phyloP scores from a whole-genome alignment of 2,113 vertebrate species.

The Psephotus haematonotus region DNA sequence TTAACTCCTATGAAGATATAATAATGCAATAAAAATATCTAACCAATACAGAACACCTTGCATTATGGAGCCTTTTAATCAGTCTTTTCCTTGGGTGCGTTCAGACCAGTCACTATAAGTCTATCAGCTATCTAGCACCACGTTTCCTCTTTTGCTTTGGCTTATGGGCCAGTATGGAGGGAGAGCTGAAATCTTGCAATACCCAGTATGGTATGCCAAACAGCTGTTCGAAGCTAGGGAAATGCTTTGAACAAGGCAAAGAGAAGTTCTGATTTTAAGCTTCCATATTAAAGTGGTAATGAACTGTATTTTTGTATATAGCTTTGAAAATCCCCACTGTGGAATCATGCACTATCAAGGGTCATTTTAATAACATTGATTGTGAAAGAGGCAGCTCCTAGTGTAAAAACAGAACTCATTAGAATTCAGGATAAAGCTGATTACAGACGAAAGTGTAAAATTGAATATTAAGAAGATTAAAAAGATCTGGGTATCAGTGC shows the following conservation, averaged over 20 bases:
- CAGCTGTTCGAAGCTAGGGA: constrained; percentile 35
- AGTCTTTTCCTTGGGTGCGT: background rate
- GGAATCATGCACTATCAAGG: constrained; percentile 20
- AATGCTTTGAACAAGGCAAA: constrained; percentile 57
- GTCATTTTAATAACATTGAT: constrained; percentile 72
- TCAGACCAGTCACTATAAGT: background rate
- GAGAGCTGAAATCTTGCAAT: background rate
- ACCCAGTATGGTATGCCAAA: background rate
- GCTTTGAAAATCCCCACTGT: constrained; percentile 52
- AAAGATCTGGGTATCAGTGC: constrained; percentile 22
- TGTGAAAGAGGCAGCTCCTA: constrained; percentile 60
- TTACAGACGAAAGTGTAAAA: constrained; percentile 58
- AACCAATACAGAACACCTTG: background rate
- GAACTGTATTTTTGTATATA: constrained; percentile 46
- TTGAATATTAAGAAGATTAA: constrained; percentile 73
- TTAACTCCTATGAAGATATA: constrained; percentile 36
- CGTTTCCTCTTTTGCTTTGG: background rate
- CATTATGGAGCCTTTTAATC: constrained; percentile 7
- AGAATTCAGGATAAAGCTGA: constrained; percentile 69
- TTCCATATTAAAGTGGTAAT: constrained; percentile 38
- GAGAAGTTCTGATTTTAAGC: constrained; percentile 54
- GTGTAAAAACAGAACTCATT: constrained; percentile 59
- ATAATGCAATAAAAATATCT: constrained; percentile 26
- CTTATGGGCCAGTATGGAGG: background rate
- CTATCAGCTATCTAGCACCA: background rate